Evolutionary conservation across 2,888 invertebrate species (phyloP), one percentile per base, ranked within the genome.

Genomic region (Acrobasis repandana): DNA sequence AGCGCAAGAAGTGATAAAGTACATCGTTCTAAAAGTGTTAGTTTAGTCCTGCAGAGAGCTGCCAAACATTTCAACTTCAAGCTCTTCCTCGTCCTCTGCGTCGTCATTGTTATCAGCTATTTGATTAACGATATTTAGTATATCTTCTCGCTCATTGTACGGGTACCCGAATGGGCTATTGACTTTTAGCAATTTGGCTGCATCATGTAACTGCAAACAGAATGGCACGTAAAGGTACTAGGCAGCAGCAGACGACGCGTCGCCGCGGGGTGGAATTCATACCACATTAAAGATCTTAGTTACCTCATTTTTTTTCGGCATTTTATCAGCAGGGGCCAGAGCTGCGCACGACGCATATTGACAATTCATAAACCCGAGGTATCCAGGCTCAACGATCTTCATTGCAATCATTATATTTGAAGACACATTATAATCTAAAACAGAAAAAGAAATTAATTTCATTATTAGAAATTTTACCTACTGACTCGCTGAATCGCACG

Each of bases 281-380:
- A n/a, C n/a, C n/a, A n/a, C n/a, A n/a, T n/a, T n/a, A n/a, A 6
- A 6, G 28, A 28, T 28, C 8, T 28, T 28, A 28, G 0, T 69
- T 69, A 88, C 88, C 61, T 75, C 56, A 16, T 75, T 62, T 38
- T 75, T 65, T 10, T 65, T 58, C 0, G 88, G 88, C 75, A 86
- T 75, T 9, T 72, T 77, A 10, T 83, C 70, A 0, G 61, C 68
- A 1, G 88, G 85, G 0, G 87, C 87, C 20, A 88, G 64, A 0
- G 80, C 87, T 52, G 81, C 83, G 34, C 80, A 78, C 0, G 83
- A 54, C 8, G 75, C 69, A 8, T 70, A 66, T 18, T 75, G 71
- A 66, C 88, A 88, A 66, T 83, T 86, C 62, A 79, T 67, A n/a
- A 88, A 70, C 1, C 82, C 86, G 54, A 88, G 65, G 60, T 82